A percentile compares a stretch with the other conserved stretches of the same genome.
phyloP scores from a whole-genome alignment of 2,888 invertebrate species.

The Mimumesa dahlbomi region DNA sequence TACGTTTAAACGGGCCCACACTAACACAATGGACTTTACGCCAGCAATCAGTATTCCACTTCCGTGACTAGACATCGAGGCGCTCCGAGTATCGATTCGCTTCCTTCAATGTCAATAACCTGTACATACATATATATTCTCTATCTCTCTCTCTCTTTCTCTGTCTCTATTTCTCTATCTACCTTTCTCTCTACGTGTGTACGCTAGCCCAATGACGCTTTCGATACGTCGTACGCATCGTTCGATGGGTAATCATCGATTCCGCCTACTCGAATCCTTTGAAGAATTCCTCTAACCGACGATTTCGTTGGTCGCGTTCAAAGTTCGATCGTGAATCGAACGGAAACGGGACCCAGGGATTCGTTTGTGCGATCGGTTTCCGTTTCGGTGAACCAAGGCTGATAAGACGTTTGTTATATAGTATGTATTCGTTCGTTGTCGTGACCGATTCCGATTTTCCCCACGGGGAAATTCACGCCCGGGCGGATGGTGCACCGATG shows the following conservation, averaged over 20 bases:
- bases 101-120: constrained; percentile 66
- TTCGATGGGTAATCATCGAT: neutral
- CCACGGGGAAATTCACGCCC: too few species aligned
- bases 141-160: too few species aligned
- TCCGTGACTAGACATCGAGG: constrained; percentile 64
- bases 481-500: too few species aligned
- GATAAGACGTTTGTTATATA: too few species aligned
- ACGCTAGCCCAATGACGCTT: neutral
- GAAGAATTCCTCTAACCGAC: neutral
- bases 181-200: too few species aligned
- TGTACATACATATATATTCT: neutral
- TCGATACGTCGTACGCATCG: neutral
- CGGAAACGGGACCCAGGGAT: neutral
- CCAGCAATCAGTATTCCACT: constrained; percentile 67
- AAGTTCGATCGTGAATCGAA: neutral
- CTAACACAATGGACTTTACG: constrained; percentile 66
- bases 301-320: too few species aligned
- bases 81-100: constrained; percentile 65
- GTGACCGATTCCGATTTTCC: too few species aligned
- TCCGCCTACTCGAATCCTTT: neutral
- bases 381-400: too few species aligned
- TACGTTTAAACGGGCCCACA: constrained; percentile 66
- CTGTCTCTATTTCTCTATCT: too few species aligned
- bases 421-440: too few species aligned
- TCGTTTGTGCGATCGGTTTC: too few species aligned